Base-by-base conservation (phyloP, 2,113 vertebrate genomes). In the Athene cunicularia region DNA sequence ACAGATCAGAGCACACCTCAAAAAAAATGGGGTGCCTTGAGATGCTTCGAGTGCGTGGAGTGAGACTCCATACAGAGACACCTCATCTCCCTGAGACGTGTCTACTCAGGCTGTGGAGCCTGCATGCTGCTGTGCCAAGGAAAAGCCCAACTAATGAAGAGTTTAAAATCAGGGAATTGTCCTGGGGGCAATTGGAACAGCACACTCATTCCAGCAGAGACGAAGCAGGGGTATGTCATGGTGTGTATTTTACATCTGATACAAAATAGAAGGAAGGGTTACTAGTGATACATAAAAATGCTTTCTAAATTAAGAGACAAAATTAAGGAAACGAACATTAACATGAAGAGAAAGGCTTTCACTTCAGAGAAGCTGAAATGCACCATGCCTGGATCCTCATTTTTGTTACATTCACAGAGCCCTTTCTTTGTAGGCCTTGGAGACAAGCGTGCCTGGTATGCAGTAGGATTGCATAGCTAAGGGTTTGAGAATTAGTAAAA, bases 71-170 rank as follows among this genome's bases (percentile, higher is more conserved):
- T 20, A 15, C 50, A 24, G 22, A 24, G 1, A 12, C 6, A 6
- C 16, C 20, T 14, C 13, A 0, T 16, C 12, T 30, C 20, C 32
- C 21, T 1, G 1, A 8, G 33, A 12, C 3, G 0, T 2, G 21
- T 2, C 55, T 15, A 19, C 19, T 15, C 14, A 1, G n/a, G 27
- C 27, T 9, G 37, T 3, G 2, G 32, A 21, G 4, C 28, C 3
- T 6, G 0, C 3, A 0, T 2, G n/a, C 19, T 9, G 24, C 4
- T 14, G 15, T 39, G 59, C 16, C 30, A 4, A 14, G 32, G 15
- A 2, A 22, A 32, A 32, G 28, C 22, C 59, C 8, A 3, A 2
- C 45, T 62, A 6, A 4, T 12, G 23, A 16, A 32, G 49, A 5
- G 50, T 27, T 53, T 39, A 9, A 39, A 39, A 52, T 15, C 12